Evolutionary conservation across 2,888 invertebrate species (phyloP).

Genomic region (Cataglyphis cursor): DNA sequence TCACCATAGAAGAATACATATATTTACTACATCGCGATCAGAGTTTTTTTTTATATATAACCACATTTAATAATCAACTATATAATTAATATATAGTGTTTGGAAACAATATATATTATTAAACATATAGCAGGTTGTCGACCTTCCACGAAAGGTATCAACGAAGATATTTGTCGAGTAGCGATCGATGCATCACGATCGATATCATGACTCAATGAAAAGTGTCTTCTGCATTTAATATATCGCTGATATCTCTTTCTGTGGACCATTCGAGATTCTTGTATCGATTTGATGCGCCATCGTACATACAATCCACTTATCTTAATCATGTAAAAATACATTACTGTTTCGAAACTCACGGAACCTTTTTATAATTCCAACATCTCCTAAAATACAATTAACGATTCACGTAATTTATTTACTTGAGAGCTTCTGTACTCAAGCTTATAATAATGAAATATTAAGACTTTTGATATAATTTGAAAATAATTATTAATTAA

Average conservation of each 20-base stretch:
- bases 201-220: conserved; percentile 29
- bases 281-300: conserved; percentile 68
- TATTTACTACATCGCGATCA: neutral
- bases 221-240: conserved; percentile 16
- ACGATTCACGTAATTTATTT: conserved; percentile 7
- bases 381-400: conserved; percentile 56
- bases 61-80: neutral
- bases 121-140: conserved; percentile 27
- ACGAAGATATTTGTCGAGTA: conserved; percentile 36
- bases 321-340: conserved; percentile 72
- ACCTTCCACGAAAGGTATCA: neutral
- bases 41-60: conserved; percentile 11
- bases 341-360: conserved; percentile 72
- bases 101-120: neutral
- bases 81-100: neutral
- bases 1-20: conserved; percentile 40
- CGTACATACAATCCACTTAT: conserved; percentile 57
- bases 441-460: neutral
- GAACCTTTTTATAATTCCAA: conserved; percentile 69
- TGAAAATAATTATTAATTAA: conserved; percentile 17
- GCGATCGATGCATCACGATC: conserved; percentile 21
- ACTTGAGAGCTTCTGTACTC: neutral
- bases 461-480: neutral
- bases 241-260: conserved; percentile 21
- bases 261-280: conserved; percentile 50